Percentiles rank a stretch among this genome's conserved stretches.
Evolutionary conservation across 1,140 invertebrate species (phyloP).

Genomic region (Nylanderia fulva): DNA sequence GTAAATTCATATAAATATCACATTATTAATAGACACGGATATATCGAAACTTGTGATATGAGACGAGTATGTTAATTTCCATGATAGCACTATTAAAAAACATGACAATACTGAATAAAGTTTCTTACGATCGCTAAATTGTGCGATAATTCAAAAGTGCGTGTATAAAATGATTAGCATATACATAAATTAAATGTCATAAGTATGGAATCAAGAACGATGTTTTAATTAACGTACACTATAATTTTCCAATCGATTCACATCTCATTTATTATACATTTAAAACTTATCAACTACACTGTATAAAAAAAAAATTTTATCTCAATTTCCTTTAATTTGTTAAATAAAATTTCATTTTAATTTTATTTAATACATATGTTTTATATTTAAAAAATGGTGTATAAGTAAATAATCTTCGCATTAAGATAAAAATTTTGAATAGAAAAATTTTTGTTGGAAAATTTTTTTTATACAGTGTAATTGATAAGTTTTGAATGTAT

Average conservation of each 20-base stretch:
- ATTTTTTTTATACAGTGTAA: no score
- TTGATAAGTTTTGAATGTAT: not conserved
- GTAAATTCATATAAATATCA: not conserved
- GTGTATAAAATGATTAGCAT: not conserved
- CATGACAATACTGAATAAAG: not conserved
- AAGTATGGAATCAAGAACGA: not conserved
- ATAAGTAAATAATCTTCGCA: no score
- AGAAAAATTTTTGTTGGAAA: no score
- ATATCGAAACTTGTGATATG: not conserved
- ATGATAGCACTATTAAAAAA: conserved; percentile 23
- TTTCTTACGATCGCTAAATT: not conserved
- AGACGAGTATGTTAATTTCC: not conserved
- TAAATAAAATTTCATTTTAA: no score
- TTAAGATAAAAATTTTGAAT: no score
- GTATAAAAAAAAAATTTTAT: no score
- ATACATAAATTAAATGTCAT: not conserved
- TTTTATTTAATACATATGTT: no score
- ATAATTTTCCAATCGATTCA: not conserved
- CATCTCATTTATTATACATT: not conserved
- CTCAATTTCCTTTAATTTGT: no score
- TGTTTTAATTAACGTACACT: not conserved
- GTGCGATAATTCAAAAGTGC: not conserved
- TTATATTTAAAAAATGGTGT: no score
- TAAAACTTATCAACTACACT: no score
- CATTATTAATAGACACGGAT: not conserved